These are phyloP conservation scores for Sinodicranocentrus sp. DNA, from an alignment of 2,888 invertebrate genomes.

Conservation along the genomic window DNA sequence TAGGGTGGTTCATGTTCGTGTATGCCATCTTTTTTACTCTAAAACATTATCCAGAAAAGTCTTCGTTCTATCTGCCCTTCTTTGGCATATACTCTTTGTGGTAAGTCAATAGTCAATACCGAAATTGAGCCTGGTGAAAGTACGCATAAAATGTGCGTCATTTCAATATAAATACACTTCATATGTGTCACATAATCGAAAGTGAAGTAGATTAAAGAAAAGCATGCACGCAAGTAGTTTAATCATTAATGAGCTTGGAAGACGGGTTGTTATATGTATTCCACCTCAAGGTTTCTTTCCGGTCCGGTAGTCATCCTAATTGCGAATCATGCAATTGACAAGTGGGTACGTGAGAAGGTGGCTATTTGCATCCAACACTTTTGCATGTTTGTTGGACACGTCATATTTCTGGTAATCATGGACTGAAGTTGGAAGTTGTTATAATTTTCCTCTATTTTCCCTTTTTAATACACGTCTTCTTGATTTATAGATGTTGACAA, in stretches of 20 bases:
- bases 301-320: conserved; percentile 89
- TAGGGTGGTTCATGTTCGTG: conserved; percentile 91
- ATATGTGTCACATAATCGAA: too few species aligned
- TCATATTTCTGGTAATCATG: conserved; percentile 83
- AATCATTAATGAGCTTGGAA: too few species aligned
- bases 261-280: not conserved
- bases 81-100: conserved; percentile 90
- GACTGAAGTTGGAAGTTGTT: not conserved
- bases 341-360: conserved; percentile 88
- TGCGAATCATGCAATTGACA: conserved; percentile 88
- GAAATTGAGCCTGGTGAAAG: not conserved
- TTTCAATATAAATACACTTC: too few species aligned
- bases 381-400: conserved; percentile 84
- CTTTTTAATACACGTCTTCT: too few species aligned
- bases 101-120: conserved; percentile 79
- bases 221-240: too few species aligned
- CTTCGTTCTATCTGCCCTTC: conserved; percentile 90
- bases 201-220: too few species aligned
- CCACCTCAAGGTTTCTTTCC: conserved; percentile 84
- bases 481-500: conserved; percentile 86
- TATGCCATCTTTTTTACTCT: conserved; percentile 86
- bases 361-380: conserved; percentile 85
- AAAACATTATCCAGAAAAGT: conserved; percentile 90
- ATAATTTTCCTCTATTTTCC: not conserved
- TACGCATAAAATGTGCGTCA: too few species aligned